phyloP scores from a whole-genome alignment of 2,888 invertebrate genomes.

The Torymus tubicola region DNA sequence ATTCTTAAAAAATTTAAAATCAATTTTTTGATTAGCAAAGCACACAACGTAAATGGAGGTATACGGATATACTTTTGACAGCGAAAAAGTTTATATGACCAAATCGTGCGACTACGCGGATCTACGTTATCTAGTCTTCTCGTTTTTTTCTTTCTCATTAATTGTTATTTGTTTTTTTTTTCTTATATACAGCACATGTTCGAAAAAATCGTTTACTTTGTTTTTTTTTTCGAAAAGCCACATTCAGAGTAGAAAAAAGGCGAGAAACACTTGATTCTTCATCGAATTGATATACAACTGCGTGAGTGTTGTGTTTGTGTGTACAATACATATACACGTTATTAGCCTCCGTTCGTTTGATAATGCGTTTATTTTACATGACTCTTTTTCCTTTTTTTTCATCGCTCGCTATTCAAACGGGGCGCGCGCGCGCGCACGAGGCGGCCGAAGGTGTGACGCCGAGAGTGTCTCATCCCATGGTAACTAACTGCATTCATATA shows the following conservation, averaged over 20 bases:
- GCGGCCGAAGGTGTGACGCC: conserved; percentile 10
- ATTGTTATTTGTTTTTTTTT: background rate
- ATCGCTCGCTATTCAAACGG: conserved; percentile 29
- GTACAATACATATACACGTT: conserved; percentile 3
- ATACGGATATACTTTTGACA: background rate
- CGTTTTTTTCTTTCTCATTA: conserved; percentile 5
- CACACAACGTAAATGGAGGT: background rate
- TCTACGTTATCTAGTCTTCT: conserved; percentile 13
- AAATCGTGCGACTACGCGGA: background rate
- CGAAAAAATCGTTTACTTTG: conserved; percentile 61
- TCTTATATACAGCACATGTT: conserved; percentile 63
- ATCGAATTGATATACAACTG: conserved; percentile 55
- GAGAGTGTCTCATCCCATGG: conserved; percentile 52
- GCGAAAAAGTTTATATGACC: conserved; percentile 38
- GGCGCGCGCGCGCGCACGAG: background rate
- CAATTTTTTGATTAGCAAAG: background rate
- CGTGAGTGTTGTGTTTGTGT: conserved; percentile 1
- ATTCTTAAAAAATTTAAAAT: background rate
- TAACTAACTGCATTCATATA: conserved; percentile 31
- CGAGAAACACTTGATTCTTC: conserved; percentile 65
- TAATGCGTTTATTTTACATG: conserved; percentile 41
- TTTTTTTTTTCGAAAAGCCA: conserved; percentile 69
- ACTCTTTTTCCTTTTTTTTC: conserved; percentile 50
- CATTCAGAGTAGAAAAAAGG: conserved; percentile 72
- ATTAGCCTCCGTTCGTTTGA: conserved; percentile 16